Conservation (phyloP, 2,888 invertebrate species). For the Rambutsinella grinnellia region DNA sequence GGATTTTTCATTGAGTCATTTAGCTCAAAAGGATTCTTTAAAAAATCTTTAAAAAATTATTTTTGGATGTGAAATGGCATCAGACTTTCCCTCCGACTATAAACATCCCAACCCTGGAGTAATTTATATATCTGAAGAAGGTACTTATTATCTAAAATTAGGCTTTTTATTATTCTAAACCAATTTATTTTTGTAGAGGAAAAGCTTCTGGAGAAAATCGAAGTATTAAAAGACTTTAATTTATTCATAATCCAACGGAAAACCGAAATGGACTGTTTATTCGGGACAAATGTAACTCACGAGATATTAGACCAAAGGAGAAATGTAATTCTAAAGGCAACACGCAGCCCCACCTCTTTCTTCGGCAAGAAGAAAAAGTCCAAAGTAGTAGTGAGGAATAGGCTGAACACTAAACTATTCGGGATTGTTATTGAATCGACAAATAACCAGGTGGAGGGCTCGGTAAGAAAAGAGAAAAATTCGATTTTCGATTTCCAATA, state of each 20-base stretch:
- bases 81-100: too few species aligned
- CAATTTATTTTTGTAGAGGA: neutral
- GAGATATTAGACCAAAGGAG: slow-evolving; percentile 35
- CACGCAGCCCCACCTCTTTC: neutral
- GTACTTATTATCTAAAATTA: too few species aligned
- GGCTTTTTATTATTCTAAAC: too few species aligned
- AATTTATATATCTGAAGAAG: too few species aligned
- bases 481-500: neutral
- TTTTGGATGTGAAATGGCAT: too few species aligned
- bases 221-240: slow-evolving; percentile 5
- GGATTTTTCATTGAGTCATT: too few species aligned
- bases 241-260: slow-evolving; percentile 46
- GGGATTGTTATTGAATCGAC: slow-evolving; percentile 17
- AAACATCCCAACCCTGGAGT: too few species aligned
- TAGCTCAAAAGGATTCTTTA: too few species aligned
- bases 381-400: slow-evolving; percentile 17
- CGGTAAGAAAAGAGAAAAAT: too few species aligned
- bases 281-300: slow-evolving; percentile 23
- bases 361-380: neutral
- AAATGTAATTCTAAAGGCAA: slow-evolving; percentile 30
- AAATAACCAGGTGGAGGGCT: neutral
- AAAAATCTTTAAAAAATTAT: too few species aligned
- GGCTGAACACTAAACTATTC: slow-evolving; percentile 8
- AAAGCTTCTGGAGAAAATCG: neutral
- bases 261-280: slow-evolving; percentile 25